Evolutionary conservation across 2,888 invertebrate genomes (phyloP).

Genomic region (Clistopyga incitator): DNA sequence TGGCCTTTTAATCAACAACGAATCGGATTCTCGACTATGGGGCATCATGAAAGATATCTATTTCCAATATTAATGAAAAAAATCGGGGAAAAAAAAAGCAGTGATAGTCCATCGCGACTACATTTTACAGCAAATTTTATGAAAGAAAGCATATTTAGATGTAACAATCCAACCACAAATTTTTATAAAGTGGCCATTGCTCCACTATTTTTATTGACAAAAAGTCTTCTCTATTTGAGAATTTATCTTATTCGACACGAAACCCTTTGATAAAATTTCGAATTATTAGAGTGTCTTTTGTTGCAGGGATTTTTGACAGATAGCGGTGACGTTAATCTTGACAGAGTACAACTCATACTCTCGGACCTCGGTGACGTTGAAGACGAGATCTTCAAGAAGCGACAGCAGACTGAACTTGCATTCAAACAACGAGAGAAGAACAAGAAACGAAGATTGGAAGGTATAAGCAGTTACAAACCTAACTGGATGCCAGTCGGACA

Average conservation of each 20-base stretch:
- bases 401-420: conserved; percentile 94
- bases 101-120: no score
- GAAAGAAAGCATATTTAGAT: no score
- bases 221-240: no score
- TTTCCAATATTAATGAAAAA: no score
- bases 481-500: conserved; percentile 91
- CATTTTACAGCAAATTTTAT: no score
- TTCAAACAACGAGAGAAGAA: conserved; percentile 92
- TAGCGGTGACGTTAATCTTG: conserved; percentile 96
- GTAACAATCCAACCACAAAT: no score
- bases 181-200: no score
- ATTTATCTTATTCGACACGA: no score
- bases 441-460: conserved; percentile 86
- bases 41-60: no score
- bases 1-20: no score
- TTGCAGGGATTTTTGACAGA: conserved; percentile 96
- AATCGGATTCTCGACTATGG: neutral
- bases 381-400: conserved; percentile 97
- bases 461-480: conserved; percentile 86
- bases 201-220: no score
- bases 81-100: no score
- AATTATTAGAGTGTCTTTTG: conserved; percentile 3
- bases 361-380: conserved; percentile 96
- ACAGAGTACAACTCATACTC: conserved; percentile 97
- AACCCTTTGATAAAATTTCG: neutral